Evolutionary conservation across 2,888 invertebrate species (phyloP), one percentile per base, ranked within the genome.

Genomic region (Synergus umbraculus): DNA sequence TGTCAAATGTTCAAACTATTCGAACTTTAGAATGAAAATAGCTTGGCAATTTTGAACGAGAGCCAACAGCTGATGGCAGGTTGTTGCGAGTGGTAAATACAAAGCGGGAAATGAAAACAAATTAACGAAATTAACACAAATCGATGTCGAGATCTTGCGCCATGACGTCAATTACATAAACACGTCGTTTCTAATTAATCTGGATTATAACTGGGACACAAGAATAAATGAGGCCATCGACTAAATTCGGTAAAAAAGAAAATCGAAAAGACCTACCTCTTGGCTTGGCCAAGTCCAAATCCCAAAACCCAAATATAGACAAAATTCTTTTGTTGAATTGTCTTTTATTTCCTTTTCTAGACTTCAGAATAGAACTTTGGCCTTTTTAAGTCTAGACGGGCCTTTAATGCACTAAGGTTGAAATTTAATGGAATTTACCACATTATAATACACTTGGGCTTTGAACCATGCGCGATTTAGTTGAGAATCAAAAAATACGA

Each of bases 11-110:
- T 60, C 18, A 41, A 65, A 41, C 41, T 41, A 5, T 77, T 76
- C 78, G 77, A 82, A 85, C 83, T 87, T 85, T 84, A 73, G 82
- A 87, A 85, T 87, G 76, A 87, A 88, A 88, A 88, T 87, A 87
- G 78, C 82, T 84, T 65, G 66, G 58, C 82, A 78, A 81, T 79
- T 84, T 83, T 82, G 83, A 85, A 77, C 79, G 77, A 76, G 76
- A 76, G 81, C 84, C 87, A 86, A 84, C 83, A 83, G 84, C 81
- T 82, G 84, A 82, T 80, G 80, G 78, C 84, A 84, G 85, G 85
- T 88, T 86, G 87, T 82, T 84, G 83, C 78, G 69, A 79, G 37
- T 76, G 64, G 10, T 60, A 78, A 58, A 77, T 78, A 79, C 76
- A 78, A n/a, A 37, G n/a, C n/a, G n/a, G 3, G 37, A 54, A 73